A percentile compares a stretch with the other conserved stretches of the same genome.
These are phyloP conservation scores for Xenops minutus DNA, from an alignment of 2,797 vertebrate species.

Conservation along the genomic window DNA sequence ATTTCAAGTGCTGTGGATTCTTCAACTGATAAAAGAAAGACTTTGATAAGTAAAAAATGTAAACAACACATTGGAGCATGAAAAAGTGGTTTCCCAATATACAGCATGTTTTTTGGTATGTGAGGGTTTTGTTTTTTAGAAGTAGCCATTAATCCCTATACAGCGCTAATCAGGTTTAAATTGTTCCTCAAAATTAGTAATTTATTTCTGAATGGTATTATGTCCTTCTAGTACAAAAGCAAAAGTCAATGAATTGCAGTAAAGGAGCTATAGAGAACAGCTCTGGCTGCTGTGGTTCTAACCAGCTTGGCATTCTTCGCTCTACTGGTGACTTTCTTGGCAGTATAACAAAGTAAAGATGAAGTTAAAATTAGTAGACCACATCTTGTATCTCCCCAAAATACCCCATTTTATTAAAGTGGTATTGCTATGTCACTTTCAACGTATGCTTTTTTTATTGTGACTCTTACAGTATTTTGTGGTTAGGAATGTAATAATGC, in stretches of 20 bases:
- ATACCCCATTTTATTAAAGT: conserved; percentile 51
- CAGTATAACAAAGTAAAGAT: conserved; percentile 41
- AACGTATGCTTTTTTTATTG: conserved; percentile 31
- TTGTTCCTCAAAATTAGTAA: conserved; percentile 47
- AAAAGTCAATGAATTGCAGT: conserved; percentile 17
- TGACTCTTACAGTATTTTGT: conserved; percentile 69
- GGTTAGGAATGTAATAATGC: conserved; percentile 69
- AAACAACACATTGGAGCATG: conserved; percentile 71
- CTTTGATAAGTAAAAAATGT: conserved; percentile 32
- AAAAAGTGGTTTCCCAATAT: conserved; percentile 62
- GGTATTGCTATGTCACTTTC: conserved; percentile 56
- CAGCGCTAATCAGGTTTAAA: conserved; percentile 62
- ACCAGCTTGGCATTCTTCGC: neutral
- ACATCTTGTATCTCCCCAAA: conserved; percentile 40
- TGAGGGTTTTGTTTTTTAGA: conserved; percentile 61
- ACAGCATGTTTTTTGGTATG: conserved; percentile 74
- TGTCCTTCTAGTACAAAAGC: conserved; percentile 32
- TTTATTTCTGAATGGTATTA: conserved; percentile 55
- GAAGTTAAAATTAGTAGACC: conserved; percentile 46
- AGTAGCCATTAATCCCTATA: conserved; percentile 66
- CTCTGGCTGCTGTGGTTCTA: conserved; percentile 1
- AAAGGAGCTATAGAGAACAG: conserved; percentile 7
- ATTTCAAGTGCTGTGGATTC: conserved; percentile 44
- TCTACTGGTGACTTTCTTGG: conserved; percentile 17
- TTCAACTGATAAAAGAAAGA: conserved; percentile 51